A percentile compares a stretch with the other conserved stretches of the same genome.
phyloP scores from a whole-genome alignment of 64 coral and sea anemone species.

The Porites lutea region DNA sequence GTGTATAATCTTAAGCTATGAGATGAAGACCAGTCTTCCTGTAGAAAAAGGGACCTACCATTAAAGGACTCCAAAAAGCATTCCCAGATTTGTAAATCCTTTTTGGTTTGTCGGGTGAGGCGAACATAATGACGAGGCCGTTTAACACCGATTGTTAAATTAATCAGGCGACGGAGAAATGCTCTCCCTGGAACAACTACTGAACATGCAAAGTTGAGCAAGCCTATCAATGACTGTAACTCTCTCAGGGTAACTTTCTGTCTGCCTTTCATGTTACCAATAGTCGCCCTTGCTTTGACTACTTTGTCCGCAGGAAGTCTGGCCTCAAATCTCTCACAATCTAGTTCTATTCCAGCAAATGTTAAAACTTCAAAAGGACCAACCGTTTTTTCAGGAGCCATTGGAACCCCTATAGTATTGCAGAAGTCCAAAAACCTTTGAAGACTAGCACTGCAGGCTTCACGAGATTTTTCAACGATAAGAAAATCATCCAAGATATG shows the following conservation, averaged over 20 bases:
- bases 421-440: neutral
- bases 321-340: neutral
- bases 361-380: neutral
- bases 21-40: slow-evolving; percentile 22
- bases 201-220: slow-evolving; percentile 21
- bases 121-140: neutral
- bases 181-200: neutral
- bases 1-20: slow-evolving; percentile 9
- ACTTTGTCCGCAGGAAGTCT: neutral
- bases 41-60: slow-evolving; percentile 23
- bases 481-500: slow-evolving; percentile 2
- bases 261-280: neutral
- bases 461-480: neutral
- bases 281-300: too few relatives aligned
- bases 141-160: slow-evolving; percentile 7
- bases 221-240: neutral
- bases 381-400: neutral
- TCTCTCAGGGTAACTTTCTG: neutral
- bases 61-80: neutral
- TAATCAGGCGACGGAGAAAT: slow-evolving; percentile 16
- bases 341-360: neutral
- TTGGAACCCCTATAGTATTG: neutral
- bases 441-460: neutral
- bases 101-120: neutral
- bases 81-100: slow-evolving; percentile 5